These are phyloP conservation scores for Alviniconcha marisindica DNA, from an alignment of 1,140 invertebrate species.

Conservation along the genomic window DNA sequence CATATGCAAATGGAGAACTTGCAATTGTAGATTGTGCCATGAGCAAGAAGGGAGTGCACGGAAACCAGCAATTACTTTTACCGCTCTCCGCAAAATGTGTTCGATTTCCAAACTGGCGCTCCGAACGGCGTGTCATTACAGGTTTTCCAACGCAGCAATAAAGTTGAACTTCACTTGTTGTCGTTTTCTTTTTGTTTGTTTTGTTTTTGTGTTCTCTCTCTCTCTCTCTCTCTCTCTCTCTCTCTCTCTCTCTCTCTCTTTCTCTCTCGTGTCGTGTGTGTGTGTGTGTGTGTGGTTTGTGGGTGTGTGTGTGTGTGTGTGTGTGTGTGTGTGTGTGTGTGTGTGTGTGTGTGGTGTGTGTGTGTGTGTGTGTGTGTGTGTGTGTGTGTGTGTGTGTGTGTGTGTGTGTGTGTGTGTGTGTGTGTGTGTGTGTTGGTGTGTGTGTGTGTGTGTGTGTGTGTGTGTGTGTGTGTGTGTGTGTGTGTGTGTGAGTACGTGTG, in stretches of 20 bases:
- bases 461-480: not conserved
- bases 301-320: not conserved
- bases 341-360: constrained; percentile 22
- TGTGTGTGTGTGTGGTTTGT: not conserved
- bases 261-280: not conserved
- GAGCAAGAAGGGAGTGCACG: not conserved
- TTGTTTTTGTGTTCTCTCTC: not conserved
- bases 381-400: not conserved
- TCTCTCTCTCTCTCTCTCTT: not conserved
- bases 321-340: not conserved
- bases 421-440: not conserved
- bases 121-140: not conserved
- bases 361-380: not conserved
- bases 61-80: constrained; percentile 3
- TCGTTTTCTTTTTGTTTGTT: not conserved
- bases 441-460: not conserved
- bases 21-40: not conserved
- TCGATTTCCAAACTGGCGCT: not conserved
- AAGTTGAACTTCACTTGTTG: not conserved
- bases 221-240: not conserved
- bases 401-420: not conserved
- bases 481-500: too few species aligned
- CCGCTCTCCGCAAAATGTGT: not conserved
- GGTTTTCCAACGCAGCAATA: not conserved
- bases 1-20: not conserved